These are phyloP conservation scores for Cataglyphis livida DNA, from an alignment of 2,888 invertebrate genomes.

Conservation along the genomic window DNA sequence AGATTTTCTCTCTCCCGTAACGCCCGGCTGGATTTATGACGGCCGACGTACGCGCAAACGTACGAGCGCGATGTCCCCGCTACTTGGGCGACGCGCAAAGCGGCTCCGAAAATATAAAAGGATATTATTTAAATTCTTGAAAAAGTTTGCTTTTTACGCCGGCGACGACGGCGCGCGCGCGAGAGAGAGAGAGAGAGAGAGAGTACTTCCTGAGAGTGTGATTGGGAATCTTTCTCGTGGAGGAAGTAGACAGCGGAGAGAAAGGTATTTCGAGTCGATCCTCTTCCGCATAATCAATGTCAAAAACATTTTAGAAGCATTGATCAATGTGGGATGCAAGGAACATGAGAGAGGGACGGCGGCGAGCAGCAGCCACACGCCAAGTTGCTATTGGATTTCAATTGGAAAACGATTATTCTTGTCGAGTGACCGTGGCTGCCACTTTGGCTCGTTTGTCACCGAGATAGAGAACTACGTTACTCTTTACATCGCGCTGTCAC, in stretches of 20 bases:
- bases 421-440: slow-evolving; percentile 79
- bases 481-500: slow-evolving; percentile 50
- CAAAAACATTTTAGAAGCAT: slow-evolving; percentile 80
- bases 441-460: slow-evolving; percentile 76
- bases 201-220: not conserved
- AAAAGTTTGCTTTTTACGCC: slow-evolving; percentile 56
- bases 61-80: slow-evolving; percentile 54
- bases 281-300: slow-evolving; percentile 76
- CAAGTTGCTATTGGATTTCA: slow-evolving; percentile 83
- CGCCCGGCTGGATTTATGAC: slow-evolving; percentile 72
- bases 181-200: no score
- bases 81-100: slow-evolving; percentile 62
- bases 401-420: slow-evolving; percentile 85
- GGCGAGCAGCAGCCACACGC: slow-evolving; percentile 37
- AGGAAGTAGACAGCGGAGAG: not conserved
- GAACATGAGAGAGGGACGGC: slow-evolving; percentile 43
- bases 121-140: slow-evolving; percentile 81
- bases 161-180: not conserved
- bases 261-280: slow-evolving; percentile 46
- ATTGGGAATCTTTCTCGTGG: slow-evolving; percentile 2
- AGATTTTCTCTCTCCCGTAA: slow-evolving; percentile 80
- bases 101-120: slow-evolving; percentile 69
- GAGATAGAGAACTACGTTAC: slow-evolving; percentile 34
- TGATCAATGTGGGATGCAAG: slow-evolving; percentile 77
- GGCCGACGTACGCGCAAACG: slow-evolving; percentile 65